Base-by-base conservation (phyloP, 1,140 invertebrate genomes). In the Stegodyphus dumicola region DNA sequence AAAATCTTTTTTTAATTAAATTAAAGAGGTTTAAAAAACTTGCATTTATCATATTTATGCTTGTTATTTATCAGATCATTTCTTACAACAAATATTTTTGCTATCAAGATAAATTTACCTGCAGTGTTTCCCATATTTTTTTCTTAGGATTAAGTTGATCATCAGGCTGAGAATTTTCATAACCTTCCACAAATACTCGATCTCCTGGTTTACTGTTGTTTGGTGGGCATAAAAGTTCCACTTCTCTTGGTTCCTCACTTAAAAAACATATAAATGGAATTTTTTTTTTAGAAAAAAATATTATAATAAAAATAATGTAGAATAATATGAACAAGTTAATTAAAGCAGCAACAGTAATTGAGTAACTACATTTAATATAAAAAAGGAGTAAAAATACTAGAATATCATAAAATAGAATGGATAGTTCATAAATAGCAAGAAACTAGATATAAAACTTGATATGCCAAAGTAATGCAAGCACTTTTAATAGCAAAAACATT, bases 81-180 rank as follows among this genome's bases (percentile, higher is more conserved):
- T 33, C 33, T 33, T 33, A 33, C 1, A 33, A 33, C 33, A 33
- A 33, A 33, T 33, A 33, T 33, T 33, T 33, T 33, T 33, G 33
- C 33, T 33, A 33, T 60, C 56, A 64, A 53, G 64, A 69, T 6
- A 88, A 88, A 71, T 87, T 87, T 89, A 92, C 93, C 89, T 95
- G 95, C 54, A 97, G 89, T 90, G 96, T 97, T 90, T 99, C 97
- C 97, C 98, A 99, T 13, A 99, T 93, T 93, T 99, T 99, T 91
- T 99, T 99, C 90, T 99, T 99, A 7, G 98, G 97, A 91, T 99
- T 99, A 6, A 99, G 91, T 70, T 95, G 93, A 10, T 94, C 94
- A 73, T 88, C 87, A 15, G 88, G 87, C 81, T 83, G 6, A 81
- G 95, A 95, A 79, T 88, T 88, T 91, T 96, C 95, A 90, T 95